These are phyloP conservation scores for Daboia siamensis DNA, from an alignment of 2,113 vertebrate genomes.

Conservation along the genomic window DNA sequence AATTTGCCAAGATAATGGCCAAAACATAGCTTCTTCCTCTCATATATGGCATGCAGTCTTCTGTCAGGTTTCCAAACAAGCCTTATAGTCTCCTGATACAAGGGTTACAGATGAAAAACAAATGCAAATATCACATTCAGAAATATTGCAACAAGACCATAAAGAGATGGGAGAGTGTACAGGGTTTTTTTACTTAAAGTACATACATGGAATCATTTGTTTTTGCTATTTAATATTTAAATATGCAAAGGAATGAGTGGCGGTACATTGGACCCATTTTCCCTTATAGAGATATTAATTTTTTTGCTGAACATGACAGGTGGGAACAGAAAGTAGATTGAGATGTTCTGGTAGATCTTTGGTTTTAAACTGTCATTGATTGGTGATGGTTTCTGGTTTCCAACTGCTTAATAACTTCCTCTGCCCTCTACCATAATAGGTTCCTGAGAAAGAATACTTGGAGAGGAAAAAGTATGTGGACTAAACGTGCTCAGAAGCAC, in stretches of 20 bases:
- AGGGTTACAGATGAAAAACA: background rate
- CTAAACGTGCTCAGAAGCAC: background rate
- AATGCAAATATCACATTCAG: background rate
- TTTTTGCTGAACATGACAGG: background rate
- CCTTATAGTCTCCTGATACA: background rate
- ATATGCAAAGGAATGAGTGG: background rate
- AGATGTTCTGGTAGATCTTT: background rate
- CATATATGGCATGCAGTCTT: background rate
- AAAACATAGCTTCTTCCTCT: background rate
- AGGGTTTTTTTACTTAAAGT: background rate
- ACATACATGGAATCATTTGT: constrained; percentile 19
- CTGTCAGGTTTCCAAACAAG: background rate
- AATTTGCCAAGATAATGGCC: background rate
- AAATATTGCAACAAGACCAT: constrained; percentile 10
- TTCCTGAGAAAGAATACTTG: background rate
- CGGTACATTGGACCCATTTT: background rate
- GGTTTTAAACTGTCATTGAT: background rate
- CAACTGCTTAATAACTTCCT: background rate
- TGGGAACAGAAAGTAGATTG: background rate
- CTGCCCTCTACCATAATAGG: background rate
- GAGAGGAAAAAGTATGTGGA: background rate
- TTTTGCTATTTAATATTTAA: background rate
- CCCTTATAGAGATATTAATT: background rate
- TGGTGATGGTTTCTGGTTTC: background rate
- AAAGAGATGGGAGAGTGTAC: background rate